Percentiles rank a stretch among this genome's conserved stretches.
phyloP scores from a whole-genome alignment of 2,797 vertebrate species.

The Tachyglossus aculeatus region DNA sequence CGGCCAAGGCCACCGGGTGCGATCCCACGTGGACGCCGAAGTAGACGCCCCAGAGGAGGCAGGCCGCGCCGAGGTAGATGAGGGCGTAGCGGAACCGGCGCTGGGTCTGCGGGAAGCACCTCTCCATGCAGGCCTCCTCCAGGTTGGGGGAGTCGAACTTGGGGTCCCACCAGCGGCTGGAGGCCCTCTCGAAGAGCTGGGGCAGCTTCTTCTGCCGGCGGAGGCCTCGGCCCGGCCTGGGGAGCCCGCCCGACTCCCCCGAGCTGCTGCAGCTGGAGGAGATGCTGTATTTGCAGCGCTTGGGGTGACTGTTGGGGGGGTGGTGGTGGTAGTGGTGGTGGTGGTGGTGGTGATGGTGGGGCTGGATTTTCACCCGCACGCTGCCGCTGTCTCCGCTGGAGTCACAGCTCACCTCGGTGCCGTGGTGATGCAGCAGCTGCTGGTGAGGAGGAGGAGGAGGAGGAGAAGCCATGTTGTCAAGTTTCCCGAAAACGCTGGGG shows the following conservation, averaged over 20 bases:
- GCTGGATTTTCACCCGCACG: slow-evolving; percentile 86
- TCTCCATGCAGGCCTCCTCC: slow-evolving; percentile 93
- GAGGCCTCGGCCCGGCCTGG: slow-evolving; percentile 63
- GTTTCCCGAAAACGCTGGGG: slow-evolving; percentile 37
- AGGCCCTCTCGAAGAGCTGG: slow-evolving; percentile 93
- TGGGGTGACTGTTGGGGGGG: slow-evolving; percentile 82
- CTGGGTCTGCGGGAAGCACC: slow-evolving; percentile 95
- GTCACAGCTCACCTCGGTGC: slow-evolving; percentile 92
- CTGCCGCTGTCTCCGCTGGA: slow-evolving; percentile 84
- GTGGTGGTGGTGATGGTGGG: slow-evolving; percentile 74
- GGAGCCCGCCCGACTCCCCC: slow-evolving; percentile 72
- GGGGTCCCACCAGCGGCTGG: slow-evolving; percentile 94
- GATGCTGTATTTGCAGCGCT: slow-evolving; percentile 95
- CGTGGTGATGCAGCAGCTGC: slow-evolving; percentile 84
- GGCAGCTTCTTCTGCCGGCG: slow-evolving; percentile 79
- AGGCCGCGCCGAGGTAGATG: slow-evolving; percentile 87
- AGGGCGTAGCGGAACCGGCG: slow-evolving; percentile 94
- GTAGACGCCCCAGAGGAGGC: slow-evolving; percentile 90
- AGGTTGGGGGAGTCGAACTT: slow-evolving; percentile 93
- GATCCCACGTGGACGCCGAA: slow-evolving; percentile 84
- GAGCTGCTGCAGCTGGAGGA: slow-evolving; percentile 92
- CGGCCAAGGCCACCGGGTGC: slow-evolving; percentile 77
- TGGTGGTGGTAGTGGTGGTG: slow-evolving; percentile 61
- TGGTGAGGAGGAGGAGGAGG: slow-evolving; percentile 88
- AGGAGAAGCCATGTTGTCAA: slow-evolving; percentile 87